Conservation (phyloP, 2,113 vertebrate species). For the Phaethornis superciliosus region DNA sequence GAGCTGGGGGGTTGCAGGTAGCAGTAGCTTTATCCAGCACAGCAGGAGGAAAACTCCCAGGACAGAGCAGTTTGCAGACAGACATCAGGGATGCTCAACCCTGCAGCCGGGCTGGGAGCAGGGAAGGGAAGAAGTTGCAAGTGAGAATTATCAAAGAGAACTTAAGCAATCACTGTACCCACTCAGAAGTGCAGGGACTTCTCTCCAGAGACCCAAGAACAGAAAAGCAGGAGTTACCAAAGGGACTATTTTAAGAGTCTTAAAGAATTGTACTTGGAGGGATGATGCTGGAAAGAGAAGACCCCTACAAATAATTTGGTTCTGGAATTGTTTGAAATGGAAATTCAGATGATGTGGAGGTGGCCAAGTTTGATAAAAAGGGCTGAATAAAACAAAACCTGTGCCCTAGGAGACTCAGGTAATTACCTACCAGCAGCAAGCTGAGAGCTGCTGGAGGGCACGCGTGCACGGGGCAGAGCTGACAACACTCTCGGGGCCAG, state of each 20-base stretch:
- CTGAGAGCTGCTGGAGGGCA: background rate
- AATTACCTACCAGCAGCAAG: background rate
- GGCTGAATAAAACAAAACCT: background rate
- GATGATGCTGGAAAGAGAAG: background rate
- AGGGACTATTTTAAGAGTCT: background rate
- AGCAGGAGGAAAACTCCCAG: background rate
- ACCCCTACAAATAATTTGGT: background rate
- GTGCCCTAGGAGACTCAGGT: background rate
- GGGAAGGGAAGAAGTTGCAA: background rate
- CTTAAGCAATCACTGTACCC: background rate
- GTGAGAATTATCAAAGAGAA: background rate
- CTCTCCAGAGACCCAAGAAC: background rate
- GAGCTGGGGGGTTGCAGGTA: background rate
- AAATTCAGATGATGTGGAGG: background rate
- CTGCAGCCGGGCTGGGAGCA: background rate
- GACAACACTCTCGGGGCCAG: background rate
- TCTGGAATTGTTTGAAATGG: slow-evolving; percentile 24
- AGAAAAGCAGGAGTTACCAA: background rate
- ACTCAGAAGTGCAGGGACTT: rapidly evolving
- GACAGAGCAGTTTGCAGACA: too few species aligned
- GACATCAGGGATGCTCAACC: too few species aligned
- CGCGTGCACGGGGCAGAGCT: rapidly evolving
- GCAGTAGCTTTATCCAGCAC: background rate
- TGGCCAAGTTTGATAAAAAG: background rate
- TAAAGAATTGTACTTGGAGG: background rate